Percentiles rank a stretch among this genome's conserved stretches.
Evolutionary conservation across 2,113 vertebrate genomes (phyloP).

Genomic region (Spilogale gracilis): DNA sequence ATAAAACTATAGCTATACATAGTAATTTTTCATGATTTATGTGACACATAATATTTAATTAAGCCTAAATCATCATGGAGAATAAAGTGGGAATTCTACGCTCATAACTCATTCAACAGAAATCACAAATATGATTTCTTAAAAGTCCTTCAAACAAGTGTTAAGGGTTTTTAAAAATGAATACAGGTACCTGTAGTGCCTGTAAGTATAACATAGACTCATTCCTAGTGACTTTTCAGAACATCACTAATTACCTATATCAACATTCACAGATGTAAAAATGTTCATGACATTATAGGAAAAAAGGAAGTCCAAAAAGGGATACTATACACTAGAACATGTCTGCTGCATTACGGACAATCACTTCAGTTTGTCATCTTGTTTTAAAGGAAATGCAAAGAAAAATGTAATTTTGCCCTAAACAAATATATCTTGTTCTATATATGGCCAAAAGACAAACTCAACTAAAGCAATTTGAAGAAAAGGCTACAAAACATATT

Average conservation of each 20-base stretch:
- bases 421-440: constrained; percentile 27
- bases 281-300: not conserved
- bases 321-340: not conserved
- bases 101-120: constrained; percentile 35
- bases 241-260: not conserved
- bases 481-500: not conserved
- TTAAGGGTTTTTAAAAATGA: constrained; percentile 35
- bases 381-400: constrained; percentile 11
- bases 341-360: constrained; percentile 1
- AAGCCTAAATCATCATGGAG: not conserved
- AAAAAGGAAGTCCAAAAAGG: not conserved
- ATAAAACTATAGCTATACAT: constrained; percentile 30
- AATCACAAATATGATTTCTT: constrained; percentile 54
- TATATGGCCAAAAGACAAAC: constrained; percentile 8
- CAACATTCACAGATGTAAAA: not conserved
- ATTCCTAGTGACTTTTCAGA: constrained; percentile 13
- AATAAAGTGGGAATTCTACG: constrained; percentile 43
- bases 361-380: not conserved
- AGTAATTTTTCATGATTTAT: constrained; percentile 48
- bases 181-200: not conserved
- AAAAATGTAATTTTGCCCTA: constrained; percentile 35
- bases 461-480: constrained; percentile 19
- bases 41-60: constrained; percentile 21
- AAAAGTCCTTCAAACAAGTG: constrained; percentile 34
- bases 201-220: not conserved